Conservation (phyloP, 2,797 vertebrate species). For the Hypotaenidia philippensis region DNA sequence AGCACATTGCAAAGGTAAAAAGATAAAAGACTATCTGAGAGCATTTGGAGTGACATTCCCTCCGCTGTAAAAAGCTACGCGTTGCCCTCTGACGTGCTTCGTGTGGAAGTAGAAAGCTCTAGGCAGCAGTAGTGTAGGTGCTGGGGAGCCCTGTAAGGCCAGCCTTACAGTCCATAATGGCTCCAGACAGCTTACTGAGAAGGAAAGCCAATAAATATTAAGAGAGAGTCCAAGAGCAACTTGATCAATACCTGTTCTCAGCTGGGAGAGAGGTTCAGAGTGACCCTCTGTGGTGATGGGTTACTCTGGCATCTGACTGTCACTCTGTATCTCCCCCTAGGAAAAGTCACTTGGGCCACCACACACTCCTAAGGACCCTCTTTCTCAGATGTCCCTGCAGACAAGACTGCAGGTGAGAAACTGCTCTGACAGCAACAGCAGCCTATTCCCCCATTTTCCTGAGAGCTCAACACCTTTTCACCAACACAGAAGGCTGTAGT, state of each 20-base stretch:
- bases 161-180: background rate
- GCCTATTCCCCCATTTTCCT: background rate
- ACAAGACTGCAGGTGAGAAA: background rate
- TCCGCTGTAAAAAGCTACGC: background rate
- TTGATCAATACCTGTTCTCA: background rate
- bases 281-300: background rate
- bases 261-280: background rate
- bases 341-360: background rate
- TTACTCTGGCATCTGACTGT: background rate
- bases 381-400: background rate
- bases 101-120: background rate
- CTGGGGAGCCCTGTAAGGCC: background rate
- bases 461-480: background rate
- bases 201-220: background rate
- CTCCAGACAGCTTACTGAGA: background rate
- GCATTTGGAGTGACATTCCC: background rate
- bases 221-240: background rate
- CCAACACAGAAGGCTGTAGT: background rate
- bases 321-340: background rate
- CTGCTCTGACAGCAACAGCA: background rate
- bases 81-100: background rate
- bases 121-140: background rate
- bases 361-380: rapidly evolving
- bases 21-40: background rate
- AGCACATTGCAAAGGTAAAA: background rate